Base-by-base conservation (phyloP, 2,113 vertebrate genomes). In the Rostratula benghalensis region DNA sequence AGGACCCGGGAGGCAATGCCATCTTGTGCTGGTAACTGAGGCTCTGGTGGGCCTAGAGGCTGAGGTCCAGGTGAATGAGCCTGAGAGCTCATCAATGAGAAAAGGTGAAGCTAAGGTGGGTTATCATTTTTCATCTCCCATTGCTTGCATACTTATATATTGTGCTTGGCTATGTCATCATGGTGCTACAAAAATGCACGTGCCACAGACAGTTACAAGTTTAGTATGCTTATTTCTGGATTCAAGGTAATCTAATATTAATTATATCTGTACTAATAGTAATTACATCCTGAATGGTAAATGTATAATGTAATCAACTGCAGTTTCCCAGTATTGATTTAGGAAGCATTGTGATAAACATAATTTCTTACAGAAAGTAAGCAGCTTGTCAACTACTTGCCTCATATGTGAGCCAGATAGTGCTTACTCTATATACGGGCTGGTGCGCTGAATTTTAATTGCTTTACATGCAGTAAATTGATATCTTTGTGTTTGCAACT, bases 1-100 rank as follows among this genome's bases (percentile, higher is more conserved):
- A 57, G 14, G n/a, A 17, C 43, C 8, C 7, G 28, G 23, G 39
- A 57, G 60, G 28, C 1, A 3, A 28, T 45, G 37, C 22, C 17
- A 7, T 13, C 53, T 64, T 0, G 0, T n/a, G 28, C 37, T 63
- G 43, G 73, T 84, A 56, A 31, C 39, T 1, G 0, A 64, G 57
- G 11, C 7, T 5, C 37, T 50, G 20, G 3, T 45, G 13, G 25
- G 17, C 64, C 23, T 16, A 10, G 14, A n/a, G 53, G 25, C 27
- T n/a, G 54, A 68, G 24, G 25, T 70, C 11, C 39, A 59, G 50
- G 19, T 71, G 64, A 48, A 46, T 9, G 28, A 37, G 12, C 14
- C 4, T 33, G 57, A 76, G 50, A 70, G 22, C 10, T 70, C 25
- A 14, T 28, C 25, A 20, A 2, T 25, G 39, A 28, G n/a, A 53